A percentile compares a stretch with the other conserved stretches of the same genome.
Evolutionary conservation across 2,888 invertebrate genomes (phyloP).

Genomic region (Drepanosiphum platanoidis): DNA sequence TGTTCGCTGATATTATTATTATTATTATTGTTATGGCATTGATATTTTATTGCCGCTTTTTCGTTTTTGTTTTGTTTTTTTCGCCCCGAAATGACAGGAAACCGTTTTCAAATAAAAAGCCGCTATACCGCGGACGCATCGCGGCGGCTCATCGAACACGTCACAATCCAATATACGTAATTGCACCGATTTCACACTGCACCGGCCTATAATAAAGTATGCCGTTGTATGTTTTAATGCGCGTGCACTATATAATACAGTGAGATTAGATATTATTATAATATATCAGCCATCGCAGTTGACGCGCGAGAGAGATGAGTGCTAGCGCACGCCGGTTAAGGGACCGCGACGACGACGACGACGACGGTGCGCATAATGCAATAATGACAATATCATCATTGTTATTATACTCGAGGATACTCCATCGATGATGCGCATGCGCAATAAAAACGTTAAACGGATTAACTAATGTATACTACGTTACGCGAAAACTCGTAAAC

Average conservation of each 20-base stretch:
- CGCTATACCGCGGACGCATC: not conserved
- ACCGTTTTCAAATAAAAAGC: slow-evolving; percentile 26
- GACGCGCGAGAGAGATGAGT: not conserved
- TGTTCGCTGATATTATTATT: too few relatives aligned
- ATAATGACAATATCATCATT: not conserved
- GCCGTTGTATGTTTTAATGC: too few relatives aligned
- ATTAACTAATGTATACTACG: not conserved
- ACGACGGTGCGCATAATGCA: not conserved
- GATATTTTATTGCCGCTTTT: slow-evolving; percentile 5
- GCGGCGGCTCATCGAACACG: slow-evolving; percentile 34
- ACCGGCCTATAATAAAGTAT: not conserved
- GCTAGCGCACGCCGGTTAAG: not conserved
- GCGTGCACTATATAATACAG: not conserved
- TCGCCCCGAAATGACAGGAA: not conserved
- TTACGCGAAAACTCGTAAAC: not conserved
- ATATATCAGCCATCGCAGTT: not conserved
- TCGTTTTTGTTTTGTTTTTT: too few relatives aligned
- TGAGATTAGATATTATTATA: not conserved
- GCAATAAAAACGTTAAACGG: slow-evolving; percentile 28
- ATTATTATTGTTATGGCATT: too few relatives aligned
- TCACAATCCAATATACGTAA: slow-evolving; percentile 44
- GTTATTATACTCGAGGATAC: not conserved
- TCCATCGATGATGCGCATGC: not conserved
- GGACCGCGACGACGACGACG: not conserved
- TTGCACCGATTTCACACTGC: not conserved